Base-by-base conservation (phyloP, 2,797 vertebrate species). In the Gymnodraco acuticeps region DNA sequence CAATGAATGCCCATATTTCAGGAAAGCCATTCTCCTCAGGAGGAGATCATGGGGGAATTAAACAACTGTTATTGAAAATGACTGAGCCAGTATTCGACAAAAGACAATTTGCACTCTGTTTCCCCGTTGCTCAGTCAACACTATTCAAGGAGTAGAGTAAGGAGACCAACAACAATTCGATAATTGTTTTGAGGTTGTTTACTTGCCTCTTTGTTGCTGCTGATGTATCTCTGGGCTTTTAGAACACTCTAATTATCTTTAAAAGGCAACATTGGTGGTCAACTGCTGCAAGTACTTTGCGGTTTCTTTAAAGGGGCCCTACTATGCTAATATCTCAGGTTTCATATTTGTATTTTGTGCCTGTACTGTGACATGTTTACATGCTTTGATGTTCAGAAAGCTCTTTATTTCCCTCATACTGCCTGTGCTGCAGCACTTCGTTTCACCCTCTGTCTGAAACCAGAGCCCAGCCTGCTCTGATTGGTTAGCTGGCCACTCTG, bases 181-280 rank as follows among this genome's bases (percentile, higher is more conserved):
- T 81, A 70, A 86, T 78, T 85, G 78, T 81, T 82, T 59, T 19
- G 71, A 31, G 71, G 64, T 83, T 85, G 78, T 77, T 88, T 79
- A 56, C 51, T 2, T 2, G 12, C 23, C 53, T 61, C 12, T 38
- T 53, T 67, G 59, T 71, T 43, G 3, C 58, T 8, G 47, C 5
- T 58, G 65, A 64, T 72, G 43, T 61, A 42, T 69, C 65, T 64
- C 17, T 0, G 27, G 62, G 42, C 59, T 19, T 75, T 15, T 54
- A 41, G n/a, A 10, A 31, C 1, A 2, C 27, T 17, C 33, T 46
- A 42, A 65, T 27, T 43, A 1, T 4, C 17, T 69, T 16, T 0
- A 41, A 64, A 31, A n/a, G 14, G 56, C 53, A 59, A 9, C 27
- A 8, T n/a, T 8, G 62, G 31, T 47, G 50, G 10, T 8, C 38